Evolutionary conservation across 2,113 vertebrate species (phyloP), one percentile per base, ranked within the genome.

Genomic region (Tyrannus savana): DNA sequence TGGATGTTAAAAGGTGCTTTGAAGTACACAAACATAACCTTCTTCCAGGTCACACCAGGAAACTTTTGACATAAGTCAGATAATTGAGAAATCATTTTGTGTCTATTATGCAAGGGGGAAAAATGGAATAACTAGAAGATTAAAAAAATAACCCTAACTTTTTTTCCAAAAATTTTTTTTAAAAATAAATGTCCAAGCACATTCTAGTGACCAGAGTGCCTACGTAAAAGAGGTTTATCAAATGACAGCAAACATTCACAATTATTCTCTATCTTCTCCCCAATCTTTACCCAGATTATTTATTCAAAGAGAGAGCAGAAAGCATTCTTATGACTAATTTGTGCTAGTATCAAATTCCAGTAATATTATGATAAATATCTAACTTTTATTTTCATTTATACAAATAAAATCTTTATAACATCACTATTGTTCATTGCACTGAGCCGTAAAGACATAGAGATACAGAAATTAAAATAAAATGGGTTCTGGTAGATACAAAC

Each of bases 401-500:
- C 2, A n/a, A 63, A 72, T 30, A 66, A 77, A 75, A 53, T 41
- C 17, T 83, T 63, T 35, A 15, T 44, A 58, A 49, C 1, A 3
- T 53, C 17, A 19, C 25, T 60, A 23, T 1, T 60, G 27, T 31
- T 88, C 39, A 62, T 71, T 49, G 33, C 4, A 1, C 66, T 55
- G 28, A 72, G 7, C 41, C 71, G 23, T 33, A 81, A 83, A 75
- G 19, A 87, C 1, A 39, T 24, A 92, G 37, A 46, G 21, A 64
- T 8, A 91, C 1, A 41, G 56, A 94, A 86, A 92, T 55, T 31
- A 56, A 84, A 95, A 84, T 39, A 60, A 50, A 67, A 49, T 55
- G 7, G 14, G n/a, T 87, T 68, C 33, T 68, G n/a, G 19, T 55
- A 72, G 49, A 87, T 10, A 91, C 96, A 82, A 95, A 98, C 98